Base-by-base conservation (phyloP, 64 coral and sea anemone genomes). In the Acropora yongei region DNA sequence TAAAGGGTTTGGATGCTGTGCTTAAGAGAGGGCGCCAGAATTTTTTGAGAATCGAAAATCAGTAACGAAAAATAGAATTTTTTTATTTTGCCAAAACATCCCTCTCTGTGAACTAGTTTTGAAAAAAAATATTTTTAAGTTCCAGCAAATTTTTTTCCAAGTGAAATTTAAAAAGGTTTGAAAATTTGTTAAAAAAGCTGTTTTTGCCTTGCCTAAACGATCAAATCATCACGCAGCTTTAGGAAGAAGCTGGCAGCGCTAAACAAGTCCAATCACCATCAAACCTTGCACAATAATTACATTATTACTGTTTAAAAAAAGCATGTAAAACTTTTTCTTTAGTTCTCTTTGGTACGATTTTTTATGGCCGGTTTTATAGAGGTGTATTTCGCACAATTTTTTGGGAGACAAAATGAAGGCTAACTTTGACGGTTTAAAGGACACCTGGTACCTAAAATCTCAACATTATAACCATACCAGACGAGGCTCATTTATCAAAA, bases 371-470 rank as follows among this genome's bases (percentile, higher is more conserved):
- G 11, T 63, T 63, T 63, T 63, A 63, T 63, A 63, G 14, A 63
- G 60, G 60, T 2, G 13, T 78, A 78, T 78, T 47, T 78, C 49
- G 75, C 75, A 45, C 75, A 12, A 17, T 46, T 78, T 48, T 78
- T 78, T 78, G 75, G 44, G 75, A 78, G 75, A 78, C 75, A 78
- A 78, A 78, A 78, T 78, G 75, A 78, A 78, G 75, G 75, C 75
- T 78, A 78, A 78, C 75, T 78, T 78, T 78, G 75, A 78, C 75
- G 75, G 44, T 78, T 78, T 78, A 78, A 78, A 78, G 2, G 44
- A 78, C 75, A 78, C 75, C 75, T 78, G 75, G 75, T 78, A 78
- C 75, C 75, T 78, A 47, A 77, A 47, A 47, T 77, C 13, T 77
- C 40, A 43, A 48, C 75, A 48, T 78, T 63, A 63, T 18, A 63